Conservation (phyloP, 53 echinoderm and acorn worm genomes). For the Stichopus horrens region DNA sequence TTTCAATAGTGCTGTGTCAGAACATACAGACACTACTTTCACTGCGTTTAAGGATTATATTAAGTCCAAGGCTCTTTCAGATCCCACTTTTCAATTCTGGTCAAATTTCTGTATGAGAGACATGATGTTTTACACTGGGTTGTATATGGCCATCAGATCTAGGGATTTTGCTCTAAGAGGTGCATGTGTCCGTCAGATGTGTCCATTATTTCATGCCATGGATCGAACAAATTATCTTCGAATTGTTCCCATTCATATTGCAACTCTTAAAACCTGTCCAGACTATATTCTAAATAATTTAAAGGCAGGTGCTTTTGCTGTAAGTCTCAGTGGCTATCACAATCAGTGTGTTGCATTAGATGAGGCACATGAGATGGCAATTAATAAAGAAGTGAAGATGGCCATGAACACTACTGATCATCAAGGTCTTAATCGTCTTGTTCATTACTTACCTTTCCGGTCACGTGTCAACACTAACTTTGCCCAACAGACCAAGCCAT, state of each 20-base stretch:
- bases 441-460: constrained; percentile 21
- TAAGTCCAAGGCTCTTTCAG: neutral
- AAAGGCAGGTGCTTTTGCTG: constrained; percentile 36
- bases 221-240: constrained; percentile 31
- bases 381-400: constrained; percentile 38
- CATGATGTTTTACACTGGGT: constrained; percentile 5
- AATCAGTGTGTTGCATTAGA: constrained; percentile 37
- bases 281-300: neutral
- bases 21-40: neutral
- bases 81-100: constrained; percentile 30
- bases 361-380: constrained; percentile 37
- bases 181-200: constrained; percentile 25
- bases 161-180: constrained; percentile 29
- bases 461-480: constrained; percentile 10
- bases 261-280: constrained; percentile 8
- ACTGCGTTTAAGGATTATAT: neutral
- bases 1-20: neutral
- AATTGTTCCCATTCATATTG: constrained; percentile 35
- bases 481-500: neutral
- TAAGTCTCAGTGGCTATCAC: constrained; percentile 28
- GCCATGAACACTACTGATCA: constrained; percentile 34
- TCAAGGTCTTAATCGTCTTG: constrained; percentile 21
- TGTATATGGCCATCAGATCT: constrained; percentile 17
- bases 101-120: constrained; percentile 25
- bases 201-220: constrained; percentile 39